Evolutionary conservation across 2,113 vertebrate genomes (phyloP).

Genomic region (Raphicerus campestris): DNA sequence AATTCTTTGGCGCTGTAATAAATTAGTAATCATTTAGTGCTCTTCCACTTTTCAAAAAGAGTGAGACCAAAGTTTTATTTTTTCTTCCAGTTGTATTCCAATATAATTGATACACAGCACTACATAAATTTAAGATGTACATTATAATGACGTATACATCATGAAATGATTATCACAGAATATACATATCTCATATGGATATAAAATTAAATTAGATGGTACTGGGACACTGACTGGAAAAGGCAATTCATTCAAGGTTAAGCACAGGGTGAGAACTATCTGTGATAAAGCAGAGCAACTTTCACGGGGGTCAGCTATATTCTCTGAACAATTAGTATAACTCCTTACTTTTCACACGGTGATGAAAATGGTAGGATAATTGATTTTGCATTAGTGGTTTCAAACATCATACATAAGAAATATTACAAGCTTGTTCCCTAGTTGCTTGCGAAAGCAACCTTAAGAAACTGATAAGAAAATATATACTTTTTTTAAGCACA

Average conservation of each 20-base stretch:
- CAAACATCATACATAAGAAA: neutral
- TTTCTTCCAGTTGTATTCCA: neutral
- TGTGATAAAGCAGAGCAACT: neutral
- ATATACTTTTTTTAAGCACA: neutral
- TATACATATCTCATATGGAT: neutral
- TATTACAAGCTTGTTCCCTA: neutral
- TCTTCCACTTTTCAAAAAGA: no score
- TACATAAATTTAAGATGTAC: neutral
- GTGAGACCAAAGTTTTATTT: neutral
- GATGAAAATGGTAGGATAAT: conserved; percentile 19
- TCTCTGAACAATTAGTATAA: conserved; percentile 15
- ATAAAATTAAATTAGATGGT: neutral
- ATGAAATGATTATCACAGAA: neutral
- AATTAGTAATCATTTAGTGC: no score
- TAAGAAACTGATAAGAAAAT: neutral
- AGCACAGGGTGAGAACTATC: neutral
- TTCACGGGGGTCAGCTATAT: neutral
- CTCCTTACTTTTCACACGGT: neutral
- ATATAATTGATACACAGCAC: neutral
- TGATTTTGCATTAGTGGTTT: conserved; percentile 38
- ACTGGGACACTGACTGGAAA: neutral
- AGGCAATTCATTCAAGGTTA: conserved; percentile 27
- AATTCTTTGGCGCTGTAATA: no score
- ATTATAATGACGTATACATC: neutral
- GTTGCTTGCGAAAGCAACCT: conserved; percentile 32